Evolutionary conservation across 1,140 invertebrate genomes (phyloP), one percentile per base, ranked within the genome.

Genomic region (Colletes gigas): DNA sequence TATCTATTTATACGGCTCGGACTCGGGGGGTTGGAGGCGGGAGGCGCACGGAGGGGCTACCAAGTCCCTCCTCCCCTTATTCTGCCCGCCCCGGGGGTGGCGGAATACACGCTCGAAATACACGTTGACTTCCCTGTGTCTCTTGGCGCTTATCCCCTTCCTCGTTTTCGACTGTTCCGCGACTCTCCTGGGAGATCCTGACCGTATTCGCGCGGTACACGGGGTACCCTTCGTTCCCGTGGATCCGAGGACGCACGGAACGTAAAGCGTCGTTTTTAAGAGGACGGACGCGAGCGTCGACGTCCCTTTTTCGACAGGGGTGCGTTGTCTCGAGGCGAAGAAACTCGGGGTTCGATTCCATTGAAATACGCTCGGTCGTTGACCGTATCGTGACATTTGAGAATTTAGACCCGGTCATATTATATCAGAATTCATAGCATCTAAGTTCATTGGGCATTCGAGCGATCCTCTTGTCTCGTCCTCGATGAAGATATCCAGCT

Each of bases 1-100:
- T 86, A 83, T 84, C 88, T 90, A 90, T 91, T 90, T 91, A 90
- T 90, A 91, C 84, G 88, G 81, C 67, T 75, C 66, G 68, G 79
- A 77, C 60, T 47, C n/a, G 30, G 60, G 65, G 44, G 69, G 39
- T 60, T 19, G 47, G 55, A 30, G 55, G 54, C n/a, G 41, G 9
- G 19, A 39, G 66, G 59, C 50, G 19, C 44, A 72, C 71, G 44
- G 7, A 52, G 67, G 44, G 75, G 75, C 44, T 62, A 19, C 44
- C 7, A 5, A 6, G 7, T 21, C 50, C 19, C 78, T 67, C 62
- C 82, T 68, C 77, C 80, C 30, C 21, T 41, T 70, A 60, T 76
- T 39, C 66, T 59, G 17, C 39, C 14, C 10, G 44, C 7, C 8
- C 3, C 19, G 7, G 54, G 44, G 59, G 54, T 60, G 66, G 66